Base-by-base conservation (phyloP, 2,797 vertebrate species). In the Melanotaenia boesemani region DNA sequence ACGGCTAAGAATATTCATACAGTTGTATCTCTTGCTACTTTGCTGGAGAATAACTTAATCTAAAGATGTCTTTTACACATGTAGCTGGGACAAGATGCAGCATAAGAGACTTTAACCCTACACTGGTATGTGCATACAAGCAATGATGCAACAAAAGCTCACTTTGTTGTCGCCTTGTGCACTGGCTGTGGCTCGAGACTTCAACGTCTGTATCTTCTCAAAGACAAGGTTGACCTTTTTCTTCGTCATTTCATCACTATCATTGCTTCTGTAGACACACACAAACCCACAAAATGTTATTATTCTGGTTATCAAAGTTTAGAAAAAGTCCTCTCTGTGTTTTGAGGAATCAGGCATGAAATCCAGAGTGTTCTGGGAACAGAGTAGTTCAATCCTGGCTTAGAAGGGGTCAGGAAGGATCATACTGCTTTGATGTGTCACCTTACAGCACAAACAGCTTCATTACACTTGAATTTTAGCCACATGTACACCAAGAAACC, bases 201-300 rank as follows among this genome's bases (percentile, higher is more conserved):
- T 99, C 86, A 99, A 88, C 2, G 98, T 99, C 92, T 99, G 98
- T 84, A 99, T 99, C 93, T 99, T 99, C 94, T 99, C 98, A 91
- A 99, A 99, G 76, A 99, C 98, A 56, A 99, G 91, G 92, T 98
- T 99, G 88, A 99, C 98, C 89, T 99, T 99, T 83, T 94, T 96
- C 91, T 98, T 98, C 0, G 98, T 99, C 0, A 93, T 96, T 90
- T 99, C 98, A 0, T 99, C 98, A 12, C 94, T 98, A 89, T 99
- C 98, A 0, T 84, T 92, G 86, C 95, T 97, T 82, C 98, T 99
- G 87, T 77, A 88, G 58, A 39, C 71, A 83, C 39, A 82, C 32
- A 85, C 20, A 63, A 46, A 65, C 48, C 64, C 52, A 73, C 22
- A 70, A 70, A 32, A 20, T 56, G 7, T 20, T 28, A 18, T 74